A percentile compares a stretch with the other conserved stretches of the same genome.
phyloP scores from a whole-genome alignment of 1,140 invertebrate genomes.

The Apis florea region DNA sequence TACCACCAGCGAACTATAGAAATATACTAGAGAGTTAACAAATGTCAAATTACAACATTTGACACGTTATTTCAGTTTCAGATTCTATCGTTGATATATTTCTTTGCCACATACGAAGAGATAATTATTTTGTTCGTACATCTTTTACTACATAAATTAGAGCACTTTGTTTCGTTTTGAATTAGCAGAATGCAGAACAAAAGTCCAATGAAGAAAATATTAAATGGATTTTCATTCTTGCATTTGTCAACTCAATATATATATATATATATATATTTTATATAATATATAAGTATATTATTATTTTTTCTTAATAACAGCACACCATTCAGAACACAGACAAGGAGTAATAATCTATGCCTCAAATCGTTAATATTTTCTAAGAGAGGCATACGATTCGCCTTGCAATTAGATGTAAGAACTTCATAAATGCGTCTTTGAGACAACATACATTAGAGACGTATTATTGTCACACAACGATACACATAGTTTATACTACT shows the following conservation, averaged over 20 bases:
- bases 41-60: constrained; percentile 48
- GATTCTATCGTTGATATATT: constrained; percentile 22
- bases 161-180: constrained; percentile 17
- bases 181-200: constrained; percentile 35
- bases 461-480: constrained; percentile 75
- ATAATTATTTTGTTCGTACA: constrained; percentile 5
- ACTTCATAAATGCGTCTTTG: constrained; percentile 51
- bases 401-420: constrained; percentile 41
- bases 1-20: constrained; percentile 18
- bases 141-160: not conserved
- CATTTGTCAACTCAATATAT: constrained; percentile 28
- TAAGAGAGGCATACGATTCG: constrained; percentile 47
- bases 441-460: constrained; percentile 67
- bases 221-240: constrained; percentile 33
- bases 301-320: constrained; percentile 22
- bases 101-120: constrained; percentile 4
- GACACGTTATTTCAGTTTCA: constrained; percentile 22
- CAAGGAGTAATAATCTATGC: constrained; percentile 37
- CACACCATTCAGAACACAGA: constrained; percentile 48
- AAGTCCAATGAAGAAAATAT: constrained; percentile 26
- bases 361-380: constrained; percentile 48
- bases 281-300: not conserved
- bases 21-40: constrained; percentile 25
- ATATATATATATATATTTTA: constrained; percentile 15
- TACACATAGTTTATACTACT: constrained; percentile 71